phyloP scores from a whole-genome alignment of 2,888 invertebrate genomes.

The Auanema freiburgensis region DNA sequence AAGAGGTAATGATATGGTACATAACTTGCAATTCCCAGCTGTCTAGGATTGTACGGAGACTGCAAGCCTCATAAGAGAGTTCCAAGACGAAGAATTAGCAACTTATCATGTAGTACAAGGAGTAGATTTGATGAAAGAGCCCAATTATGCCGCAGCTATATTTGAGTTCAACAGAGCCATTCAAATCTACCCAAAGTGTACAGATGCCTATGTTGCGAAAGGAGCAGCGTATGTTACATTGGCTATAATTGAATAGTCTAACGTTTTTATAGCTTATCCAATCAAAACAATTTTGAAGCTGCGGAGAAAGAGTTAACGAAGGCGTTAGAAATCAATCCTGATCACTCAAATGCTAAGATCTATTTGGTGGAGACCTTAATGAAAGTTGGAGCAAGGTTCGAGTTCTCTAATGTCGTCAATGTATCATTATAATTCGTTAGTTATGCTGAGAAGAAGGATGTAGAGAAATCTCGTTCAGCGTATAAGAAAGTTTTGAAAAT shows the following conservation, averaged over 20 bases:
- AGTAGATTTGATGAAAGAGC: constrained; percentile 11
- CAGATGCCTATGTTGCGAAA: constrained; percentile 86
- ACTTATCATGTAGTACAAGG: constrained; percentile 3
- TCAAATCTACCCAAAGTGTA: constrained; percentile 85
- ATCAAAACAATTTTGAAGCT: constrained; percentile 87
- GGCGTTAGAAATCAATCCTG: constrained; percentile 82
- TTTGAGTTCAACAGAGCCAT: constrained; percentile 83
- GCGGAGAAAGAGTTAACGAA: constrained; percentile 92
- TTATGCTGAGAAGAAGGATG: constrained; percentile 9
- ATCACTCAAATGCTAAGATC: constrained; percentile 87
- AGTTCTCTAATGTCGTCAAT: neutral
- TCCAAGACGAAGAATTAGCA: constrained; percentile 15
- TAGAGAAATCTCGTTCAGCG: constrained; percentile 2
- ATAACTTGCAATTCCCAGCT: neutral
- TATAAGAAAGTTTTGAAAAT: constrained; percentile 6
- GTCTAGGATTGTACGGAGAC: constrained; percentile 14
- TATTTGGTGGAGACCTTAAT: constrained; percentile 91
- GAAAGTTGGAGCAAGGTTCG: constrained; percentile 76
- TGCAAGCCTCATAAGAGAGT: constrained; percentile 10
- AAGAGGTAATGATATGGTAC: neutral
- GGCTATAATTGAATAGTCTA: neutral
- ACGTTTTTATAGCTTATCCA: constrained; percentile 74
- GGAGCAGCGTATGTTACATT: constrained; percentile 75
- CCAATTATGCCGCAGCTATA: constrained; percentile 6
- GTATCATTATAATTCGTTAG: neutral